Base-by-base conservation (phyloP, 2,797 vertebrate genomes). In the Spondyliosoma cantharus region DNA sequence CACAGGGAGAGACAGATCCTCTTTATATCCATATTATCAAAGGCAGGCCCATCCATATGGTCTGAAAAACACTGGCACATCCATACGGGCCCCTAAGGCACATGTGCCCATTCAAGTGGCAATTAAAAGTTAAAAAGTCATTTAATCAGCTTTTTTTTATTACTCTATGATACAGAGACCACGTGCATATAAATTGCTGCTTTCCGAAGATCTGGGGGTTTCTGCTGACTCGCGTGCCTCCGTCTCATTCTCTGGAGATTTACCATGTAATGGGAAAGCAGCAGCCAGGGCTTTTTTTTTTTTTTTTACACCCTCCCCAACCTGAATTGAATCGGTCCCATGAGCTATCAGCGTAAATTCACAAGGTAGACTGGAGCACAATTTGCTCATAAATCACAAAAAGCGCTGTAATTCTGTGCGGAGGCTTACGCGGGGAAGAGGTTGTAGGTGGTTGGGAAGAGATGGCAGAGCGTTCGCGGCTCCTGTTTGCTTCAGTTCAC, bases 121-220 rank as follows among this genome's bases (percentile, higher is more conserved):
- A 92, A 92, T 91, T 91, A 91, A 89, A 87, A 89, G 52, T n/a
- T 19, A 66, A 78, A 82, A 87, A 84, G 61, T 79, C 76, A 83
- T 83, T 65, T 80, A 70, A 84, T 90, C 86, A 86, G 77, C 88
- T 61, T 75, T 87, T 89, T 81, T 89, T 81, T 85, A 86, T 82
- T 71, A 56, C 74, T 77, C 24, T 43, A 66, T 70, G 68, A 76
- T 69, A 83, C 58, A 76, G 75, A 82, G 78, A 76, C 68, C 20
- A 50, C 72, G 69, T 84, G 81, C 75, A 85, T 85, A 81, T 82
- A 89, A 90, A 89, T 84, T 79, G 79, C 64, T 82, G 67, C 58
- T 83, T 90, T 87, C 50, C 79, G 69, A 74, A 48, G 46, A 83
- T 73, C 53, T 54, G 5, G 37, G 29, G 1, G 60, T 82, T 86